Percentiles rank a stretch among this genome's conserved stretches.
These are phyloP conservation scores for Fregata magnificens DNA, from an alignment of 2,113 vertebrate species.

Conservation along the genomic window DNA sequence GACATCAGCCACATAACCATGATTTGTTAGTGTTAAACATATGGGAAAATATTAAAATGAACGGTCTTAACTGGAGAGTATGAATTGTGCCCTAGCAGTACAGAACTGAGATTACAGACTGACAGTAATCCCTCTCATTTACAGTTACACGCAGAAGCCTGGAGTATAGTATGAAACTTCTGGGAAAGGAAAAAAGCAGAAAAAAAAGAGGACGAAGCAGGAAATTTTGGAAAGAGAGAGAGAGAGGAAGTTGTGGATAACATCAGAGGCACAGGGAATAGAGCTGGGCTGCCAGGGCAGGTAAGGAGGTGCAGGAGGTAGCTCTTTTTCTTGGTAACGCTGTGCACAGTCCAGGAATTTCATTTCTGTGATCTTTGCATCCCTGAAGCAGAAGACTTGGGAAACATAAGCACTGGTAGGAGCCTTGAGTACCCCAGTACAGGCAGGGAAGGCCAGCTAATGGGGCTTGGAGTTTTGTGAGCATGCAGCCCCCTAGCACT, in stretches of 20 bases:
- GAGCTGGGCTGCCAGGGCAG: not conserved
- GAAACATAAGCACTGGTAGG: not conserved
- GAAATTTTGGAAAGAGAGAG: not conserved
- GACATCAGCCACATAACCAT: not conserved
- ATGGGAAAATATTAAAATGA: not conserved
- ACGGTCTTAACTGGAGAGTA: not conserved
- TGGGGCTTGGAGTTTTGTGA: not conserved
- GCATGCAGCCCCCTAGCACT: not conserved
- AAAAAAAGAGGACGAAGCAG: not conserved
- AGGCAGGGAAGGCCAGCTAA: not conserved
- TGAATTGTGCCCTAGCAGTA: not conserved
- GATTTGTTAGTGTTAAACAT: not conserved
- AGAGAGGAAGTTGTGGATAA: not conserved
- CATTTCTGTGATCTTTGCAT: not conserved
- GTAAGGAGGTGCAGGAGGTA: not conserved
- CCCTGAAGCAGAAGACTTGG: not conserved
- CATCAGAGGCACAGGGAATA: not conserved
- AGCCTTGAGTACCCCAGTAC: not conserved
- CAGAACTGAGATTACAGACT: not conserved
- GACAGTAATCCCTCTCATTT: not conserved
- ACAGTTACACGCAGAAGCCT: not conserved
- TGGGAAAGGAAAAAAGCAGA: not conserved
- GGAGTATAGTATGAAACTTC: not conserved
- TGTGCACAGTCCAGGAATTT: not conserved
- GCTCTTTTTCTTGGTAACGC: not conserved